These are phyloP conservation scores for Diogma glabrata DNA, from an alignment of 2,888 invertebrate species.

Conservation along the genomic window DNA sequence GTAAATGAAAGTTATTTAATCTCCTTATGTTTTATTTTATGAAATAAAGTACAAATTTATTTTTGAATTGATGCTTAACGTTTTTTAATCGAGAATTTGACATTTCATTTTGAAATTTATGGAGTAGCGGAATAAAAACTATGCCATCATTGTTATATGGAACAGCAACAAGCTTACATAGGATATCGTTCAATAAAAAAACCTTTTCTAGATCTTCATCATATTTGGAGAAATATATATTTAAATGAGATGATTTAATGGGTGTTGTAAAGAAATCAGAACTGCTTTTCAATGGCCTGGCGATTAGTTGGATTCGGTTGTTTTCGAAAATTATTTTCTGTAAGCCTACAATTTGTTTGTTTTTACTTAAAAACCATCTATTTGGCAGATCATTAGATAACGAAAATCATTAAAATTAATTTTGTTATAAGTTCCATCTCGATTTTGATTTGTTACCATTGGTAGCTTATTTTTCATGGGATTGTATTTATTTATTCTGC, in stretches of 20 bases:
- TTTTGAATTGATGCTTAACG: too few species aligned
- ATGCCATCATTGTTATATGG: constrained; percentile 1
- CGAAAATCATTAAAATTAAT: neutral
- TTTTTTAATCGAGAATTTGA: neutral
- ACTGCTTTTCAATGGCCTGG: too few species aligned
- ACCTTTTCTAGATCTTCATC: neutral
- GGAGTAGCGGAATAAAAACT: neutral
- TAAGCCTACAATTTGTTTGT: neutral
- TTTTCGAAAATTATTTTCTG: neutral
- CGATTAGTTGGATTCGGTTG: neutral
- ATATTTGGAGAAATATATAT: neutral
- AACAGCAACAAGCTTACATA: neutral
- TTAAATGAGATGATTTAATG: too few species aligned
- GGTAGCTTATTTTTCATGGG: neutral
- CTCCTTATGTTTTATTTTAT: too few species aligned
- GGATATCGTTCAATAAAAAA: neutral
- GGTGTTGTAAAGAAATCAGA: neutral
- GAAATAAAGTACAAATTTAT: neutral
- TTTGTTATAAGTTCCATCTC: neutral
- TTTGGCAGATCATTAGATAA: too few species aligned
- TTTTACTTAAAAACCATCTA: neutral
- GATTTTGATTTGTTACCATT: neutral
- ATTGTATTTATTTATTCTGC: neutral
- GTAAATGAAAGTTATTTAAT: neutral
- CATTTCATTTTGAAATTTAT: neutral